Conservation (phyloP, 2,113 vertebrate genomes). For the Campylorhamphus procurvoides region DNA sequence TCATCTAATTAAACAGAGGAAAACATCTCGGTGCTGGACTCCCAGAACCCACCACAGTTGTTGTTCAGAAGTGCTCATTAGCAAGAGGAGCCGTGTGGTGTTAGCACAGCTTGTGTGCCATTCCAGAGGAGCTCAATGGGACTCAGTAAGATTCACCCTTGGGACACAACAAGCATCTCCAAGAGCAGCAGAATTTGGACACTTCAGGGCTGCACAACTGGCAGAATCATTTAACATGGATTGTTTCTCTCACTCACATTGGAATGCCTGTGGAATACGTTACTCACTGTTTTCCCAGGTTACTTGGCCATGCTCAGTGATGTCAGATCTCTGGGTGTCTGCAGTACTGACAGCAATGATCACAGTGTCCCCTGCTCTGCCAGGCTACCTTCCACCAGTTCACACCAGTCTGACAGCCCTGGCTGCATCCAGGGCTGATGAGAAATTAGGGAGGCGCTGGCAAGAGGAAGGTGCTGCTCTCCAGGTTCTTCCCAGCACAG, state of each 20-base stretch:
- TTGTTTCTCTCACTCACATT: fast-evolving
- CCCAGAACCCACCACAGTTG: neutral
- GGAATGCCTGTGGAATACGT: neutral
- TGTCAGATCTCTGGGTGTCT: neutral
- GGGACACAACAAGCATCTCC: fast-evolving
- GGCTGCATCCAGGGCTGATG: neutral
- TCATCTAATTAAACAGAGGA: neutral
- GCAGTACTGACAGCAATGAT: neutral
- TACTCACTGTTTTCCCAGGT: neutral
- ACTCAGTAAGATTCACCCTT: neutral
- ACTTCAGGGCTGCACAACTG: neutral
- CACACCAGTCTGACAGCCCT: fast-evolving
- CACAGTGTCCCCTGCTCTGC: neutral
- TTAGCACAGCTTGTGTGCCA: fast-evolving
- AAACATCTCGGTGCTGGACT: neutral
- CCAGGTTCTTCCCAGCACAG: neutral
- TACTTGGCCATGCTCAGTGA: too few species aligned
- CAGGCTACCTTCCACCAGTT: neutral
- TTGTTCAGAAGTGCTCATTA: neutral
- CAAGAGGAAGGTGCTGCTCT: neutral
- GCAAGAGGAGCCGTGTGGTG: neutral
- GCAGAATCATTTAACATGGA: fast-evolving
- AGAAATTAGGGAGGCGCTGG: neutral
- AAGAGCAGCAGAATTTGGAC: neutral
- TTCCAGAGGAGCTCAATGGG: neutral